Percentiles rank a stretch among this genome's conserved stretches.
These are phyloP conservation scores for Lethrus apterus DNA, from an alignment of 1,140 invertebrate species.

Conservation along the genomic window DNA sequence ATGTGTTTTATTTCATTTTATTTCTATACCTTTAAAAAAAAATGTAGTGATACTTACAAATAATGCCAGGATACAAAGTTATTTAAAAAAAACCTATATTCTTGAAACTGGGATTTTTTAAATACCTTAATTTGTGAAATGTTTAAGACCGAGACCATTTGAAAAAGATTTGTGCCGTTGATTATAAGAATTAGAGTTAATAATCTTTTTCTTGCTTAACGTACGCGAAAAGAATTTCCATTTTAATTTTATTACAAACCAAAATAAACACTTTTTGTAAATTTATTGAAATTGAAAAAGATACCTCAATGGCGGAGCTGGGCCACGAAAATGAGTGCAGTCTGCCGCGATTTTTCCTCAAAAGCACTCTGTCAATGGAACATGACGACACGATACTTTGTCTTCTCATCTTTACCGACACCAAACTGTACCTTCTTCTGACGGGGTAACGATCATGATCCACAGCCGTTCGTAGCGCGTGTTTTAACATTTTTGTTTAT, in stretches of 20 bases:
- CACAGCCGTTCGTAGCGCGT: constrained; percentile 29
- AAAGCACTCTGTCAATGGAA: constrained; percentile 21
- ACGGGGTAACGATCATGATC: constrained; percentile 22
- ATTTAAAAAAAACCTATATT: no score
- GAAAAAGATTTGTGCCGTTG: background rate
- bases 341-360: constrained; percentile 23
- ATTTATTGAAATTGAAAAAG: background rate
- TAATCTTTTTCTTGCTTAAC: background rate
- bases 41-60: no score
- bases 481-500: constrained; percentile 35
- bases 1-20: no score
- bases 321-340: constrained; percentile 36
- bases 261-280: background rate
- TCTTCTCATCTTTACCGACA: constrained; percentile 21
- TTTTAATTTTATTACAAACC: background rate
- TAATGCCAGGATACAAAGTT: no score
- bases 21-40: no score
- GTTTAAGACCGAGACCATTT: background rate
- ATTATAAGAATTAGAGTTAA: background rate
- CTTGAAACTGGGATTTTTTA: no score
- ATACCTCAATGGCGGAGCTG: constrained; percentile 26
- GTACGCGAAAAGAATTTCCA: background rate
- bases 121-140: background rate
- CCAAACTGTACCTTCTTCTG: constrained; percentile 26
- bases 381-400: constrained; percentile 7